Evolutionary conservation across 2,888 invertebrate species (phyloP).

Genomic region (Pterobdella sp.): DNA sequence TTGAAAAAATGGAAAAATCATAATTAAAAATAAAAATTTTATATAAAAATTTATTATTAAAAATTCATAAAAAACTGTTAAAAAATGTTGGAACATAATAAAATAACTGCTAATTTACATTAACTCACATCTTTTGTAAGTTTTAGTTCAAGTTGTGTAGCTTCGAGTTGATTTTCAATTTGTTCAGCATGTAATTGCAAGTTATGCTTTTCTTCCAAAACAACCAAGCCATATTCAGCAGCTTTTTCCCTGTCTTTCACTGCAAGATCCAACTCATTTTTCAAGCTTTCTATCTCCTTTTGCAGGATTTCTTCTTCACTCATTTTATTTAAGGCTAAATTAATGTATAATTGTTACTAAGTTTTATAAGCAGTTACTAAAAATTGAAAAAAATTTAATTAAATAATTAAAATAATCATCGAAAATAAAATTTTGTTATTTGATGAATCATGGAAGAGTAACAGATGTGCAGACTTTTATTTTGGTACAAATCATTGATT

Average conservation of each 20-base stretch:
- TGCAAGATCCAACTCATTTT: constrained; percentile 45
- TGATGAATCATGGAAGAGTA: background rate
- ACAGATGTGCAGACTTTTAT: background rate
- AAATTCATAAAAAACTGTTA: background rate
- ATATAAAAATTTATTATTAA: background rate
- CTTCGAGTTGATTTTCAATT: constrained; percentile 79
- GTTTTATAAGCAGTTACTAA: too few species aligned
- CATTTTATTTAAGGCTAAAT: too few species aligned
- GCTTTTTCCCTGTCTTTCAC: constrained; percentile 66
- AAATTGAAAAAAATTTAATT: background rate
- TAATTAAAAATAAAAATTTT: constrained; percentile 4
- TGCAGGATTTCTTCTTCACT: background rate
- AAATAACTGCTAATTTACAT: background rate
- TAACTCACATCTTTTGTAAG: constrained; percentile 75
- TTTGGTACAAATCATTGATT: background rate
- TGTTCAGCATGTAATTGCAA: constrained; percentile 79
- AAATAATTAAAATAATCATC: too few species aligned
- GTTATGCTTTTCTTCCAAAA: constrained; percentile 83
- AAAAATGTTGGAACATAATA: background rate
- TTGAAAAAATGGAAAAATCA: background rate
- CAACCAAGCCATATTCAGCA: constrained; percentile 86
- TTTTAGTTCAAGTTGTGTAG: constrained; percentile 80
- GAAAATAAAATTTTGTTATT: too few species aligned
- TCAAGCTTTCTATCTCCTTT: constrained; percentile 50
- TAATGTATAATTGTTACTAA: too few species aligned